Evolutionary conservation across 1,140 invertebrate species (phyloP).

Genomic region (Nasonia giraulti): DNA sequence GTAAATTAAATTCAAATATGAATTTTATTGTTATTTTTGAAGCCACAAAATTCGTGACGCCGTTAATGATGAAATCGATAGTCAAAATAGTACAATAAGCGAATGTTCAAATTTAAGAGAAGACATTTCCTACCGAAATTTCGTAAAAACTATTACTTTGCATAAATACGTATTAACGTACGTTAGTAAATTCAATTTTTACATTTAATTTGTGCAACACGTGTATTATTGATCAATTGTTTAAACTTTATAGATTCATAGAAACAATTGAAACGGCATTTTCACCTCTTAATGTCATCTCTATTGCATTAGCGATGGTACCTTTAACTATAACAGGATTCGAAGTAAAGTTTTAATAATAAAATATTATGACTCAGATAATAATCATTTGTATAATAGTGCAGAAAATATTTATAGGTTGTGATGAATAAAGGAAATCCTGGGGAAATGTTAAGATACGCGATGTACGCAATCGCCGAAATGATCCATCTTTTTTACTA

Average conservation of each 20-base stretch:
- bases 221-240: neutral
- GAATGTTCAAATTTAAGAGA: neutral
- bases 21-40: neutral
- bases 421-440: constrained; percentile 7
- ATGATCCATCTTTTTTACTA: constrained; percentile 38
- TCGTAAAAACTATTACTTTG: neutral
- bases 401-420: neutral
- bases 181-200: constrained; percentile 5
- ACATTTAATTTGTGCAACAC: neutral
- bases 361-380: neutral
- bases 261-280: constrained; percentile 13
- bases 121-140: neutral
- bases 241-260: constrained; percentile 16
- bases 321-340: constrained; percentile 20
- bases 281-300: constrained; percentile 12
- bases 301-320: constrained; percentile 13
- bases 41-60: constrained; percentile 13
- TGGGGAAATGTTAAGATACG: constrained; percentile 18
- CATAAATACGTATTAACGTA: constrained; percentile 33
- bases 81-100: neutral
- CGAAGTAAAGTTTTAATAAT: constrained; percentile 19
- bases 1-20: neutral
- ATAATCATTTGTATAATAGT: neutral
- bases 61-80: neutral
- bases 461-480: constrained; percentile 16